Evolutionary conservation across 1,140 invertebrate genomes (phyloP), one percentile per base, ranked within the genome.

Genomic region (Nomia melanderi): DNA sequence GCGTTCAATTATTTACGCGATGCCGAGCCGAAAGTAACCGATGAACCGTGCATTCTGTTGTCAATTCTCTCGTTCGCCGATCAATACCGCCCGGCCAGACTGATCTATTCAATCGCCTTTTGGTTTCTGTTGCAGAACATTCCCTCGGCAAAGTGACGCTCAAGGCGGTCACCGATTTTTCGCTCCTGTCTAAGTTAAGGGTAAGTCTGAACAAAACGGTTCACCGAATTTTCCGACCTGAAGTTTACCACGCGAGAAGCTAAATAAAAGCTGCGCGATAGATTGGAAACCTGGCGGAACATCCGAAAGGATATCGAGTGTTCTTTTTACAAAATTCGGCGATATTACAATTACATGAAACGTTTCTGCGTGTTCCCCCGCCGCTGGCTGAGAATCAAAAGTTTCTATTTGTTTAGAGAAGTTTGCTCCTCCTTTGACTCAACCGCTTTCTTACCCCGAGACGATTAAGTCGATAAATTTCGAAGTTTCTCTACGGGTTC

Each of bases 101-200:
- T 12, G 25, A 29, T 27, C 12, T 27, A 6, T 12, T 29, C 9
- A 56, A 27, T 14, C 8, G 3, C 7, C 20, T 25, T 31, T 25
- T n/a, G n/a, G 0, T 50, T 11, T 69, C 27, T 60, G 29, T 76
- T 76, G 7, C 65, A 76, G 73, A 50, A 76, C 65, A 76, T n/a
- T 69, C 20, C 31, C 9, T 39, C 60, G 73, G 73, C 73, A 76
- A 76, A 76, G 73, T 76, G 73, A 76, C 73, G 73, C 73, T 76
- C 73, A 76, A 60, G 31, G 73, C 73, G 54, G 39, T 69, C 54
- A 76, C 65, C 53, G 73, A 76, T 69, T 76, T 76, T 65, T 76
- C 73, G 65, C 65, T 76, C 23, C 73, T 76, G 29, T 76, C 73
- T 69, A 76, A 76, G 57, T 69, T 76, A 76, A 59, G 73, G 73